Evolutionary conservation across 2,113 vertebrate species (phyloP), one percentile per base, ranked within the genome.

Genomic region (Bambusicola thoracicus): DNA sequence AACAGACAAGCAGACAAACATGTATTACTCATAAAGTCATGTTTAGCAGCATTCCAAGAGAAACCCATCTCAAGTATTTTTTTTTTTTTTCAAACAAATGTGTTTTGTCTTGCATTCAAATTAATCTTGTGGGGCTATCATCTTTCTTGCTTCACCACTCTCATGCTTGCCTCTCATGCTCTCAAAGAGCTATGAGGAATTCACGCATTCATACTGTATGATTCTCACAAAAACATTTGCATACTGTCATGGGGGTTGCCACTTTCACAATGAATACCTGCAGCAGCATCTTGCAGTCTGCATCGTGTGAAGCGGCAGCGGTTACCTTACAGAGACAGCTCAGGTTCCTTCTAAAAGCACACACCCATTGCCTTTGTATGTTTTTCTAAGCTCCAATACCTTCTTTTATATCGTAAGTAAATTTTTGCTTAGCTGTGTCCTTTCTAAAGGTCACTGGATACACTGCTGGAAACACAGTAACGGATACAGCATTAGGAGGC

Each of bases 21-120:
- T 44, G 55, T 43, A 81, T 82, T 92, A 76, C 89, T 82, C 84
- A 93, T 69, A 79, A 93, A 76, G 79, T 93, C 89, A 92, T 92
- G 95, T 89, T 92, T 82, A 94, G 92, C 92, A 95, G 77, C 95
- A 97, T 95, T 95, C 89, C 90, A 86, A 87, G n/a, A 90, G 92
- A 91, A 96, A 93, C 34, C 43, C 58, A 68, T 81, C 93, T 94
- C 87, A 66, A 79, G 69, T 77, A 43, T 53, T 65, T 51, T 34
- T 46, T 53, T 65, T 65, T 51, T n/a, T 46, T 79, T 56, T 25
- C 4, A 61, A 85, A 87, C 68, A 92, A 90, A 84, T 93, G 77
- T 30, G 76, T 95, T 95, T 96, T 95, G 90, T 94, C 93, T 90
- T 91, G 65, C 91, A 93, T 92, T 84, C 72, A 93, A 79, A 94